Base-by-base conservation (phyloP, 2,113 vertebrate species). In the Apistogramma diplotaenia region DNA sequence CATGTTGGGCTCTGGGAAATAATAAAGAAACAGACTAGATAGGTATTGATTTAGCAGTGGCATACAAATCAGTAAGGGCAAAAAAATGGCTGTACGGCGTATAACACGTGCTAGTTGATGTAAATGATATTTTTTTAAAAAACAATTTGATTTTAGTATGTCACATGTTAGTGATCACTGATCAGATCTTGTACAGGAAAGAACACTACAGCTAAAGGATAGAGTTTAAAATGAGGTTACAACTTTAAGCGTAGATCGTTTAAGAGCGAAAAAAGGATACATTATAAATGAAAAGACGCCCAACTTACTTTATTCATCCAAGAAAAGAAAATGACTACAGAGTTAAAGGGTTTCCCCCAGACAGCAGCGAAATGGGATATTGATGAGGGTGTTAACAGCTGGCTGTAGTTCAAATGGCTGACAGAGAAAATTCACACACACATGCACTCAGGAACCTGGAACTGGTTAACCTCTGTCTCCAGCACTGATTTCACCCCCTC, bases 391-490 rank as follows among this genome's bases (percentile, higher is more conserved):
- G 73, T 78, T 49, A 90, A 87, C 88, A 89, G 77, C 87, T 86
- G 87, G 85, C 89, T 86, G 83, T 89, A 87, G 87, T 93, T 91
- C 89, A 89, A 82, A 65, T 86, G 85, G 91, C 75, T 79, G 85
- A 91, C 85, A 83, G 79, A 87, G 62, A 56, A 82, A 77, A 87
- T 72, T 87, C 76, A 82, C 78, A 74, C 79, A 79, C 76, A 85
- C 62, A 76, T 57, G 49, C 62, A 82, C 67, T 67, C 60, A 85
- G 21, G 89, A 90, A 91, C 51, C 89, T 91, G 91, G 82, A 89
- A 78, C 82, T 89, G 62, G 74, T 93, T 92, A 92, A 93, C 89
- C 90, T 89, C 72, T 79, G 76, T 61, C 77, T 82, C 83, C 18
- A 49, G 83, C 80, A 65, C 59, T 62, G 37, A 84, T 76, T 87